Conservation (phyloP, 2,888 invertebrate species). For the Acanthosepion pharaonis region DNA sequence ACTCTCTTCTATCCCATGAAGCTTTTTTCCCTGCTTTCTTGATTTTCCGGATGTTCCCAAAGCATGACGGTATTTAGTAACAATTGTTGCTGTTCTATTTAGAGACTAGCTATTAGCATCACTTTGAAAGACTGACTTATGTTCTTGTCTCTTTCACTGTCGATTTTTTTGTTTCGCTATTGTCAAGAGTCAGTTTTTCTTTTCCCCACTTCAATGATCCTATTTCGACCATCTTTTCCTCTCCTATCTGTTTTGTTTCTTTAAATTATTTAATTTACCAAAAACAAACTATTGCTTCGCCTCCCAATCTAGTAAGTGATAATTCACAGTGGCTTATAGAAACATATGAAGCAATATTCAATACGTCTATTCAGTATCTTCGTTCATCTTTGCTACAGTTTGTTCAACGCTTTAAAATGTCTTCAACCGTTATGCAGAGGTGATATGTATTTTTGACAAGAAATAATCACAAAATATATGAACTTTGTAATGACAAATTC, state of each 20-base stretch:
- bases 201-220: background rate
- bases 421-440: too few species aligned
- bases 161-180: background rate
- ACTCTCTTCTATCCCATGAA: background rate
- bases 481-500: too few species aligned
- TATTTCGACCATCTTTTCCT: background rate
- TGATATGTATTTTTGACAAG: too few species aligned
- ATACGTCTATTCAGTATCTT: too few species aligned
- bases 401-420: too few species aligned
- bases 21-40: background rate
- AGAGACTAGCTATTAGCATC: background rate
- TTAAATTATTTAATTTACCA: background rate
- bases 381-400: too few species aligned
- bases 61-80: background rate
- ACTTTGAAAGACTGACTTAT: background rate
- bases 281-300: too few species aligned
- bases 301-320: too few species aligned
- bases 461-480: too few species aligned
- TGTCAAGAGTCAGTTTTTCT: background rate
- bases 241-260: background rate
- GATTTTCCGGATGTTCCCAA: background rate
- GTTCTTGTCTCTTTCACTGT: background rate
- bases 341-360: too few species aligned
- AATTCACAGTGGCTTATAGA: too few species aligned
- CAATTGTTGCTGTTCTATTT: background rate